Evolutionary conservation across 2,113 vertebrate genomes (phyloP), one percentile per base, ranked within the genome.

Genomic region (Callorhinus ursinus): DNA sequence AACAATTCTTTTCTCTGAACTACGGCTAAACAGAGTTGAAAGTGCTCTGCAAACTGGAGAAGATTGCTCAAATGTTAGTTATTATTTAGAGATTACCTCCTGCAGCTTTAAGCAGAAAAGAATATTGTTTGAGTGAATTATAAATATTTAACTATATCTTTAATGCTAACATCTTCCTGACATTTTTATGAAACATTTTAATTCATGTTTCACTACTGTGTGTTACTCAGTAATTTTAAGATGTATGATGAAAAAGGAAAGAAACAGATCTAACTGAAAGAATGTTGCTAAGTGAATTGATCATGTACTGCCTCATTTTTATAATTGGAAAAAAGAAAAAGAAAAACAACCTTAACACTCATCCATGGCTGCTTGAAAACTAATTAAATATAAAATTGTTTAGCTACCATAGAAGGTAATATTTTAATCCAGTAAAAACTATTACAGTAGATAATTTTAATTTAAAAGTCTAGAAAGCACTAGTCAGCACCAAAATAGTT

Each of bases 351-450:
- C 14, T 80, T 69, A 87, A 82, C 24, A 46, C 13, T 85, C 39
- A 92, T 42, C 94, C 93, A 90, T 95, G 57, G 86, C 71, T 97
- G 31, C 94, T 97, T 96, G 33, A 88, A 91, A 98, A 95, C 51
- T 96, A 98, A 98, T 98, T 98, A 98, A 98, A 97, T 95, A 94
- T 92, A 96, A 97, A 97, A 80, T 53, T 97, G 24, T 98, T 97
- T 96, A 95, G 92, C 57, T 97, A 57, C 61, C 90, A 97, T 31
- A 83, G 65, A 96, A 98, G 49, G 94, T 94, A 97, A 95, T 96
- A 96, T 97, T 96, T 97, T 98, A 97, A 98, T 92, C 59, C 90
- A 36, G 33, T 97, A 92, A 98, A 98, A 97, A 96, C 46, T 97
- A 93, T 92, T 97, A 96, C 67, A 95, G 36, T 83, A 33, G 59